phyloP scores from a whole-genome alignment of 2,888 invertebrate species.

The Sympetrum striolatum region DNA sequence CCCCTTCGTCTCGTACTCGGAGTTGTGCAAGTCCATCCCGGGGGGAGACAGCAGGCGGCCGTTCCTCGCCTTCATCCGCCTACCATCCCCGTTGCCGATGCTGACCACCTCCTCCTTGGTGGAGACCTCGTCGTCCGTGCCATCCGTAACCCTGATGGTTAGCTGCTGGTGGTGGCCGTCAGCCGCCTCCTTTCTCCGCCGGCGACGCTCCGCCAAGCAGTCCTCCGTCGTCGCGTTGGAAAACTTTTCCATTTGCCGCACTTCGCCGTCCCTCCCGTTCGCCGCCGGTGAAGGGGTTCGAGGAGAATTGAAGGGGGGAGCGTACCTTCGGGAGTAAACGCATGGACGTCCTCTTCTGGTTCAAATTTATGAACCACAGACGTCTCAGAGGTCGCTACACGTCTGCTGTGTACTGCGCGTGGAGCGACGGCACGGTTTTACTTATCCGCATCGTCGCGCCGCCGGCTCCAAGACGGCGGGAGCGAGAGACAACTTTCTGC shows the following conservation, averaged over 20 bases:
- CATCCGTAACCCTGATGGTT: constrained; percentile 22
- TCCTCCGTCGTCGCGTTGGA: background rate
- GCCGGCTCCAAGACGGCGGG: background rate
- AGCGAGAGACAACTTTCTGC: background rate
- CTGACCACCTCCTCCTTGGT: background rate
- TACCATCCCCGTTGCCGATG: background rate
- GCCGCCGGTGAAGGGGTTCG: constrained; percentile 21
- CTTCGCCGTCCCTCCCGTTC: background rate
- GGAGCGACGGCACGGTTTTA: background rate
- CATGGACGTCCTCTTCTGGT: background rate
- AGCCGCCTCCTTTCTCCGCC: constrained; percentile 11
- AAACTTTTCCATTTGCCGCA: constrained; percentile 14
- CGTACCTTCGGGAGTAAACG: background rate
- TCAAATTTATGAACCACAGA: background rate
- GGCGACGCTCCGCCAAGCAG: background rate
- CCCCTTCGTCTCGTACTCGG: background rate
- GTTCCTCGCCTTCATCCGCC: background rate
- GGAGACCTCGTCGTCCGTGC: background rate
- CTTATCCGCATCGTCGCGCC: background rate
- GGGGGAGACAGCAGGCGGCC: background rate
- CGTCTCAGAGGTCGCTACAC: background rate
- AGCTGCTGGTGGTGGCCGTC: background rate
- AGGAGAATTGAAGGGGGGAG: background rate
- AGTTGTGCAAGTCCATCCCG: background rate
- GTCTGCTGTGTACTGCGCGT: background rate